Evolutionary conservation across 2,797 vertebrate genomes (phyloP).

Genomic region (Chiloscyllium punctatum): DNA sequence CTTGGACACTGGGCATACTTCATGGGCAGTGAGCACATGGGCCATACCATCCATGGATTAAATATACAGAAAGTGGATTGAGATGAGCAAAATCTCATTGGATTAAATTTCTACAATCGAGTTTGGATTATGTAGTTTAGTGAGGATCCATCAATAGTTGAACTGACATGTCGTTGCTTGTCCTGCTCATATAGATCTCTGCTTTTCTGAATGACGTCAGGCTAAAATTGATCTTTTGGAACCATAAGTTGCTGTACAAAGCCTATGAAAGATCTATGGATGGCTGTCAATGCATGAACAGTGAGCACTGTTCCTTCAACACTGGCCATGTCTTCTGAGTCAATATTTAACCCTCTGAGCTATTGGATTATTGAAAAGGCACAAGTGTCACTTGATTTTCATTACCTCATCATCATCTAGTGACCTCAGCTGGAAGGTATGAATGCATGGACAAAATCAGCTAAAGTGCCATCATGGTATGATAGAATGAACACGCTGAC

Average conservation of each 20-base stretch:
- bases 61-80: not conserved
- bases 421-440: not conserved
- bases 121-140: too few relatives aligned
- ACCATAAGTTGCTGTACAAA: not conserved
- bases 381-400: not conserved
- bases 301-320: not conserved
- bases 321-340: too few relatives aligned
- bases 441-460: not conserved
- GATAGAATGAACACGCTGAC: too few relatives aligned
- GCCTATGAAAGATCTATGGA: not conserved
- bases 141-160: too few relatives aligned
- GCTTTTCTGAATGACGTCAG: too few relatives aligned
- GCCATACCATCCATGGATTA: not conserved
- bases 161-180: too few relatives aligned
- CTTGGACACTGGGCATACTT: too few relatives aligned
- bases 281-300: not conserved
- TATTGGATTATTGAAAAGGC: not conserved
- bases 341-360: not conserved
- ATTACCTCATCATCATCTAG: not conserved
- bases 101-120: not conserved
- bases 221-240: too few relatives aligned
- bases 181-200: too few relatives aligned
- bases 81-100: too few relatives aligned
- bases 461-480: not conserved
- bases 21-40: too few relatives aligned